These are phyloP conservation scores for Ciconia maguari DNA, from an alignment of 2,113 vertebrate genomes.

Conservation along the genomic window DNA sequence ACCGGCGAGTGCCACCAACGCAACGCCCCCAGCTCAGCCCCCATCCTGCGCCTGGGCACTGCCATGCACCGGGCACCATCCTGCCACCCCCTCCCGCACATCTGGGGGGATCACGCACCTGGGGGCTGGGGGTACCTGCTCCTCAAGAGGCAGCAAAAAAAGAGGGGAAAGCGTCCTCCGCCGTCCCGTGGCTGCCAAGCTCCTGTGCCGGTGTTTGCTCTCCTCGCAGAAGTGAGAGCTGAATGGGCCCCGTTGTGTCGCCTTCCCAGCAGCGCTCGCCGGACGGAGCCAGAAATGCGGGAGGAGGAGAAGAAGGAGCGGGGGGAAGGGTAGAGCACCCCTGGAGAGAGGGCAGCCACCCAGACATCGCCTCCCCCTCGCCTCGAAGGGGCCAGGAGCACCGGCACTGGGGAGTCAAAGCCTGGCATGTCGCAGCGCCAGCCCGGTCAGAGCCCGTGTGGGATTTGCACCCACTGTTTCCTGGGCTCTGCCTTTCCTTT, in stretches of 20 bases:
- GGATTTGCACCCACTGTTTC: not conserved
- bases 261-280: not conserved
- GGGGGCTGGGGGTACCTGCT: not conserved
- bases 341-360: not conserved
- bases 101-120: not conserved
- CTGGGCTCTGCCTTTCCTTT: not conserved
- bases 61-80: rapidly evolving
- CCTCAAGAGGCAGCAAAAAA: not conserved
- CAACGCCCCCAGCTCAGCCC: not conserved
- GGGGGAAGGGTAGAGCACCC: not conserved
- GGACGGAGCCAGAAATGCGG: not conserved
- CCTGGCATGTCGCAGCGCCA: rapidly evolving
- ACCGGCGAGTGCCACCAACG: rapidly evolving
- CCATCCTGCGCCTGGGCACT: not conserved
- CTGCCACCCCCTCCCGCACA: not conserved
- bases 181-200: rapidly evolving
- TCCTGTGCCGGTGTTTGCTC: not conserved
- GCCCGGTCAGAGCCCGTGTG: rapidly evolving
- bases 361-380: not conserved
- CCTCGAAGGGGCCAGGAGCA: not conserved
- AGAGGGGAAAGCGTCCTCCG: not conserved
- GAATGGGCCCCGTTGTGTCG: conserved; percentile 47
- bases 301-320: not conserved
- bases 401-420: not conserved
- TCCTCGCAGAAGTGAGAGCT: not conserved